These are phyloP conservation scores for Anoplolepis gracilipes DNA, from an alignment of 1,140 invertebrate species.

Conservation along the genomic window DNA sequence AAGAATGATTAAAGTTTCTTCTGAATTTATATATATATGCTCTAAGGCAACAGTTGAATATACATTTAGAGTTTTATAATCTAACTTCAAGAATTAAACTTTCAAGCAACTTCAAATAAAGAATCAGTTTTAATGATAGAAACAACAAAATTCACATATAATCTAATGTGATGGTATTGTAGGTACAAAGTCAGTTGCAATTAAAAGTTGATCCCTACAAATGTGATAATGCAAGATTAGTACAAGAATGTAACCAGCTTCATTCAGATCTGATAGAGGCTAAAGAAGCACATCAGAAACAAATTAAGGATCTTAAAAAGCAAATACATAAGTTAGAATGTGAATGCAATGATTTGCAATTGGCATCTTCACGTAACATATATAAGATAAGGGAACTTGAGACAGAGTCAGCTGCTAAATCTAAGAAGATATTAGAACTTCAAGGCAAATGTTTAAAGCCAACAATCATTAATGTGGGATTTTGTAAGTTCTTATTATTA, in stretches of 20 bases:
- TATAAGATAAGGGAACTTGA: constrained; percentile 87
- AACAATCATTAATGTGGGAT: constrained; percentile 79
- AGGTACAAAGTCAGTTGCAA: constrained; percentile 87
- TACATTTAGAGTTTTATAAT: neutral
- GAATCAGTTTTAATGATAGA: neutral
- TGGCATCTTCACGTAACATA: constrained; percentile 87
- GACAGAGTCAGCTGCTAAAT: constrained; percentile 86
- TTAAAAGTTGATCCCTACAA: constrained; percentile 89
- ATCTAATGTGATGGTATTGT: neutral
- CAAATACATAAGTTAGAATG: constrained; percentile 87
- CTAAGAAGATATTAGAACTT: constrained; percentile 86
- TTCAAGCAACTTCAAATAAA: neutral
- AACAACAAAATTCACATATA: neutral
- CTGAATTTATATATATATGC: neutral
- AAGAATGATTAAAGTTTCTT: neutral
- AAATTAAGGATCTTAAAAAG: constrained; percentile 88
- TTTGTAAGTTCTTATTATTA: constrained; percentile 74
- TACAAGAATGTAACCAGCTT: constrained; percentile 90
- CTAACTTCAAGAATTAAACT: constrained; percentile 30
- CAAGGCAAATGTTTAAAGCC: constrained; percentile 88
- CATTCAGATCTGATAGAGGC: constrained; percentile 89
- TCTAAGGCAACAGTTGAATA: constrained; percentile 27
- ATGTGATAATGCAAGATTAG: constrained; percentile 90
- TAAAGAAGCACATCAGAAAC: constrained; percentile 88
- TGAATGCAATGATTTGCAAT: constrained; percentile 87